Conservation (phyloP, 64 coral and sea anemone species). For the Stylophora pistillata region DNA sequence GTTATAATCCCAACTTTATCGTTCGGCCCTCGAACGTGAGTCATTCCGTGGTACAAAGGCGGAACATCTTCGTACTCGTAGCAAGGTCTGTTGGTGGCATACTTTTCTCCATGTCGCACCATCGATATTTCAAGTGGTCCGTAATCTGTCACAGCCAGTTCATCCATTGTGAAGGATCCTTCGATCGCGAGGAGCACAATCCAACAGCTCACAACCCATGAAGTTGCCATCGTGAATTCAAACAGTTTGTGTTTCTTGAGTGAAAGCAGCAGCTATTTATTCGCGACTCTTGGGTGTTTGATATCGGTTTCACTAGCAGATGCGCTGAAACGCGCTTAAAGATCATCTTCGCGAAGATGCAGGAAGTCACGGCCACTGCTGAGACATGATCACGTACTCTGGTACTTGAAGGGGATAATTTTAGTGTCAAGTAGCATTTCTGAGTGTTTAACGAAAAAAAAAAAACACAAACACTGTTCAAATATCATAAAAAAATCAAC, state of each 20-base stretch:
- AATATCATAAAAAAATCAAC: too few relatives aligned
- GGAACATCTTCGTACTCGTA: conserved; percentile 74
- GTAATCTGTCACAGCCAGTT: conserved; percentile 59
- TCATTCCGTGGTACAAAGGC: conserved; percentile 86
- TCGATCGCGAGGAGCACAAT: neutral
- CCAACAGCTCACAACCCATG: neutral
- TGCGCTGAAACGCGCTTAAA: neutral
- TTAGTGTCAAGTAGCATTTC: too few relatives aligned
- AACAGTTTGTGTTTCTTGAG: neutral
- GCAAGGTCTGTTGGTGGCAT: conserved; percentile 74
- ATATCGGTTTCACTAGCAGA: neutral
- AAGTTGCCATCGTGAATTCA: neutral
- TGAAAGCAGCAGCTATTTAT: neutral
- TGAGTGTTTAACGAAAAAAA: too few relatives aligned
- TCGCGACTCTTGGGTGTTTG: neutral
- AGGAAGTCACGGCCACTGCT: too few relatives aligned
- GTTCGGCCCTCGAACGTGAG: conserved; percentile 74
- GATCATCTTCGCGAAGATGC: neutral
- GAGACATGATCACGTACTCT: too few relatives aligned
- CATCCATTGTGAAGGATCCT: too few relatives aligned
- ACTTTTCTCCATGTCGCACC: conserved; percentile 81
- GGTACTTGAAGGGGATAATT: too few relatives aligned
- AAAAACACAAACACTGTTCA: too few relatives aligned
- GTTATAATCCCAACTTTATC: conserved; percentile 64
- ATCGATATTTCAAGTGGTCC: conserved; percentile 67